phyloP scores from a whole-genome alignment of 2,113 vertebrate species.

The Nannobrachium achirus region DNA sequence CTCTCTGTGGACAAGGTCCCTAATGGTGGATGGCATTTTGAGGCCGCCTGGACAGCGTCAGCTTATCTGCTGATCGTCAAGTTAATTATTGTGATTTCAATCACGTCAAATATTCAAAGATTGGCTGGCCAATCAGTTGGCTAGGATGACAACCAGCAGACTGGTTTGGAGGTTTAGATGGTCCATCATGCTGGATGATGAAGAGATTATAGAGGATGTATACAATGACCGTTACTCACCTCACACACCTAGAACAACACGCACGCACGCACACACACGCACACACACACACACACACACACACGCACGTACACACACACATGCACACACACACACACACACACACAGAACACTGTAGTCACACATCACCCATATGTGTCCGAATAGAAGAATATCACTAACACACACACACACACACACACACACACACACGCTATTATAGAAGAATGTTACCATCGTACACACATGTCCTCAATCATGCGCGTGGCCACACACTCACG shows the following conservation, averaged over 20 bases:
- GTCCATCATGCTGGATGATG: constrained; percentile 41
- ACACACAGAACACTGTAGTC: constrained; percentile 54
- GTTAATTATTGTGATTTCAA: constrained; percentile 3
- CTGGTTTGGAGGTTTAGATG: not conserved
- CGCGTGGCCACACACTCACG: no score
- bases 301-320: no score
- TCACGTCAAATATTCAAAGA: constrained; percentile 25
- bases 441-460: no score
- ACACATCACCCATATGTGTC: constrained; percentile 23
- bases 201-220: constrained; percentile 23
- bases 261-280: no score
- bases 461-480: no score
- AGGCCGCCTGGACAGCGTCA: not conserved
- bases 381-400: not conserved
- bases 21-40: no score
- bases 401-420: no score
- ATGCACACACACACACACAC: constrained; percentile 42
- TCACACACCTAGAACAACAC: constrained; percentile 62
- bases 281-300: constrained; percentile 15
- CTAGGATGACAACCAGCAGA: constrained; percentile 49
- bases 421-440: no score
- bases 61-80: constrained; percentile 52
- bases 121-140: constrained; percentile 22
- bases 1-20: no score
- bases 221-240: constrained; percentile 48